Evolutionary conservation across 2,113 vertebrate species (phyloP), one percentile per base, ranked within the genome.

Genomic region (Callipepla californica): DNA sequence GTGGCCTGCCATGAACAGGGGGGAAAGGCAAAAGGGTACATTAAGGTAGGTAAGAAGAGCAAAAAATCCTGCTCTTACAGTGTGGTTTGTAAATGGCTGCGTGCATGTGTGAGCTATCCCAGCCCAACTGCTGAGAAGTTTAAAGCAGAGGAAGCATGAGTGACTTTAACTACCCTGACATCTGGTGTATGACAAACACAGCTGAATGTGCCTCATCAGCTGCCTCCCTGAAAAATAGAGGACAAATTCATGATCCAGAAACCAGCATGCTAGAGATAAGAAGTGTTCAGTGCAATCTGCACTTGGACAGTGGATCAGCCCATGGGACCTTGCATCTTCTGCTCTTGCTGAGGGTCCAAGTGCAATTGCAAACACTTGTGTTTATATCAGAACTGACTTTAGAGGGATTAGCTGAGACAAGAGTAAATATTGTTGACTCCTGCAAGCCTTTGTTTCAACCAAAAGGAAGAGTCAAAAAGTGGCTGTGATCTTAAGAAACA

Each of bases 1-100:
- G 96, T 1, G 99, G 99, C 96, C 99, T 99, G 97, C 36, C 0
- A 6, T 62, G 76, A 69, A 7, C 8, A 23, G 73, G n/a, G 38
- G 36, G 11, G 38, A 40, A 67, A 90, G 30, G 36, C 25, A 61
- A 91, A 65, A 79, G 45, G 1, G 7, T 47, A 42, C 30, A 34
- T 61, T 80, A 4, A 1, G 19, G 5, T n/a, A 32, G 4, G 9
- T 7, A 42, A 70, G 88, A 80, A 26, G 9, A 58, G 38, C 12
- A 58, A 68, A 84, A 53, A 53, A 26, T 20, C 4, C 28, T 47
- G 63, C 28, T 66, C 28, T 57, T 53, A n/a, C 32, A 58, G 19
- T 14, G 50, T 8, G 15, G 38, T 21, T 59, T 82, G 40, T 30
- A 85, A 79, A 58, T 20, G 4, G n/a, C 1, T 15, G 45, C 6